Base-by-base conservation (phyloP, 2,113 vertebrate species). In the Corythornis cristatus region DNA sequence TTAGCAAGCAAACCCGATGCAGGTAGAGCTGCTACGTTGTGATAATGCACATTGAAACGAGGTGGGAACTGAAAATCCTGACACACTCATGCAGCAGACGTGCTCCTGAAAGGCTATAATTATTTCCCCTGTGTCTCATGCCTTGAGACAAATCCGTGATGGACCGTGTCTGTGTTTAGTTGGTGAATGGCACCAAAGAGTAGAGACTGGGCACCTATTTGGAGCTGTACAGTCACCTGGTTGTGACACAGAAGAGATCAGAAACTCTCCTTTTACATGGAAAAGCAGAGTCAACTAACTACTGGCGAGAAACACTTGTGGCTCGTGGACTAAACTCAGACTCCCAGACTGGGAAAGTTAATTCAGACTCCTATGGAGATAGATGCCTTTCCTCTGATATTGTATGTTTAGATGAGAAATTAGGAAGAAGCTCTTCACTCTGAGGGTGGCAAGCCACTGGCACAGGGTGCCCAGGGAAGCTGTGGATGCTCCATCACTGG, bases 221-320 rank as follows among this genome's bases (percentile, higher is more conserved):
- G 77, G 81, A 74, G 72, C 56, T 70, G 28, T 33, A 8, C 3
- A 2, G 40, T 79, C 77, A 60, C 48, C 78, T 29, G 16, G 22
- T 46, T 0, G 0, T 61, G 62, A 21, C 54, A 58, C 3, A 2
- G 31, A 74, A 60, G 42, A 71, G 45, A 58, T 19, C 26, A 61
- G 28, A 61, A 80, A 56, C 57, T 81, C 77, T 79, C 35, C 26
- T 45, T 82, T 60, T 7, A 45, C 54, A 40, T 9, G 21, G 35
- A 28, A 95, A 79, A 72, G 45, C 1, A 2, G 40, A 33, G 71
- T 68, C 66, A 85, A 53, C 43, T 72, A 45, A 71, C 35, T 53
- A 37, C 86, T 9, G 6, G 46, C 71, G 72, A 60, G 31, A 60
- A 76, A 35, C 3, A 1, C 35, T 61, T 56, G 4, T 45, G 46